Percentiles rank a stretch among this genome's conserved stretches.
These are phyloP conservation scores for Drosophila paranaensis DNA, from an alignment of 2,888 invertebrate species.

Conservation along the genomic window DNA sequence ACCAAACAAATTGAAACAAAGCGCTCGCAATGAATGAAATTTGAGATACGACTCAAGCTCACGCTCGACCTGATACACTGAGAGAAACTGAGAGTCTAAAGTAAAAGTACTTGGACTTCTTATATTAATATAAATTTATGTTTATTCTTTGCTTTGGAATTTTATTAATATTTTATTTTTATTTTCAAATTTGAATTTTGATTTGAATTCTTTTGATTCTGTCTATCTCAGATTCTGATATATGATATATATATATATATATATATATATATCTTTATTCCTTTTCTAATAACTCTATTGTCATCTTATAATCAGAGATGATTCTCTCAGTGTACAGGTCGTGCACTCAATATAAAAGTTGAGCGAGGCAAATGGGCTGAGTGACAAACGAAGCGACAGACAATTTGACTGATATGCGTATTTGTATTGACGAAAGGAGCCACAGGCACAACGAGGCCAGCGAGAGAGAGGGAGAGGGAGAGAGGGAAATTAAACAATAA, in stretches of 20 bases:
- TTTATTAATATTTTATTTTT: no score
- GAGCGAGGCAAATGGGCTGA: slow-evolving; percentile 43
- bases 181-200: no score
- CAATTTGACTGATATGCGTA: slow-evolving; percentile 50
- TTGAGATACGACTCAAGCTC: slow-evolving; percentile 13
- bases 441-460: background rate
- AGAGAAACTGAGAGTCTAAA: background rate
- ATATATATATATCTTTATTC: no score
- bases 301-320: no score
- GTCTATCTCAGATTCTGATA: no score
- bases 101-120: no score
- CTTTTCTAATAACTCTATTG: no score
- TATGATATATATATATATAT: no score
- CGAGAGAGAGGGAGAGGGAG: background rate
- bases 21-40: slow-evolving; percentile 42
- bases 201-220: no score
- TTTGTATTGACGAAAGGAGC: slow-evolving; percentile 31
- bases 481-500: slow-evolving; percentile 34
- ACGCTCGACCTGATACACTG: background rate
- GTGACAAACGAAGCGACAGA: slow-evolving; percentile 38
- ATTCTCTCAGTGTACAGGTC: slow-evolving; percentile 12
- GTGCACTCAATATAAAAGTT: slow-evolving; percentile 1
- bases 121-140: no score
- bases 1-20: slow-evolving; percentile 35
- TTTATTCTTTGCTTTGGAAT: no score